These are phyloP conservation scores for Dolichomitus sp. DNA, from an alignment of 2,888 invertebrate species.

Conservation along the genomic window DNA sequence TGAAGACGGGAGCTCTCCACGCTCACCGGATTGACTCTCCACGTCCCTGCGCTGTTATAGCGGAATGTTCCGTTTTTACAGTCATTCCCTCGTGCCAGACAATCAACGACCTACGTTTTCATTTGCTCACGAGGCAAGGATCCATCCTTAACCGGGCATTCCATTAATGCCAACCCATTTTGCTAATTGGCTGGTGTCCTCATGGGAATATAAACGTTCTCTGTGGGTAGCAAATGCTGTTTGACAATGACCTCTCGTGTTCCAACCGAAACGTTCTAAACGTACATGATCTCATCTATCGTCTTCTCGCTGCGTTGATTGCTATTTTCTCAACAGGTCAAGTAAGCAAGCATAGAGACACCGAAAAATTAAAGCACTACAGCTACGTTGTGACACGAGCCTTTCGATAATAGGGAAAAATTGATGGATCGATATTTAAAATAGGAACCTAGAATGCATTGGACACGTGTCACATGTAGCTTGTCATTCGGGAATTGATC, in stretches of 20 bases:
- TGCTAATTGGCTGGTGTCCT: constrained; percentile 72
- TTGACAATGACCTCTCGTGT: constrained; percentile 55
- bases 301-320: constrained; percentile 34
- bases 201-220: constrained; percentile 68
- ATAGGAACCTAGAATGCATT: constrained; percentile 22
- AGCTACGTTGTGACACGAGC: constrained; percentile 58
- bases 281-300: constrained; percentile 6
- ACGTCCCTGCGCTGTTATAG: constrained; percentile 63
- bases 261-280: constrained; percentile 23
- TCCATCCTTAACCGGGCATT: constrained; percentile 68
- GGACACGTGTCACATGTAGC: constrained; percentile 53
- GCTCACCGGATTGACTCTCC: constrained; percentile 67
- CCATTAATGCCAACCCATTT: constrained; percentile 72
- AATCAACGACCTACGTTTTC: constrained; percentile 72
- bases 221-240: constrained; percentile 46
- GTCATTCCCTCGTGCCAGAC: constrained; percentile 70
- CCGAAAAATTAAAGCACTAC: constrained; percentile 54
- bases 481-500: constrained; percentile 61
- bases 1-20: constrained; percentile 66
- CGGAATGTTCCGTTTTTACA: constrained; percentile 71
- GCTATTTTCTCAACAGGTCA: constrained; percentile 53
- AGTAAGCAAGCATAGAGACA: constrained; percentile 9
- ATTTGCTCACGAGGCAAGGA: constrained; percentile 64
- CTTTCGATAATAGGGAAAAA: constrained; percentile 60
- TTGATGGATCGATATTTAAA: constrained; percentile 61